Evolutionary conservation across 2,888 invertebrate genomes (phyloP), one percentile per base, ranked within the genome.

Genomic region (Lasioglossum leucozonium): DNA sequence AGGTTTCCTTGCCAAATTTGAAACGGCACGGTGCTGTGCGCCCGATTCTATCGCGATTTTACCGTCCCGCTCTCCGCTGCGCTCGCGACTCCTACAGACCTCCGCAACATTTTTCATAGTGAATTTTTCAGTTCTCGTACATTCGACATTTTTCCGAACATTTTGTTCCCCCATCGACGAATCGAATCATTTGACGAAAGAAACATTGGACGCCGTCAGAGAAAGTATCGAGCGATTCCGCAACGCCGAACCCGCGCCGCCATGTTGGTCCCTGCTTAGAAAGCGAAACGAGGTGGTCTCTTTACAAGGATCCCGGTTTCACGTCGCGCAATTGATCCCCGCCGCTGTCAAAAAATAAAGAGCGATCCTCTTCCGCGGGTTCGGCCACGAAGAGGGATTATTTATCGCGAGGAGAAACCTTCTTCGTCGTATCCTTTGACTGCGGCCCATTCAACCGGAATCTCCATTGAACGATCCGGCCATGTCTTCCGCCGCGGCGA

Each of bases 1-100:
- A 84, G 84, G 84, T 78, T 78, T 78, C 72, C 47, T 75, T 58
- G 84, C 84, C 81, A 81, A 86, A 86, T 85, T 77, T 72, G 78
- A 69, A 30, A 26, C 65, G 47, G 22, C 71, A 26, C 65, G 47
- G 22, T 42, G 69, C n/a, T 34, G 34, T 34, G 69, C n/a, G 42
- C 11, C 11, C 65, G 72, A 44, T 47, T 44, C 72, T 18, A 18
- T 44, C 30, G 72, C 30, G 44, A 67, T 37, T 67, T 67, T 37
- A 37, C 34, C 37, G 37, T 37, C 65, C 65, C 26, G 6, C 0
- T 4, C 34, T 22, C 22, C n/a, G 10, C 67, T 37, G 30, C 26
- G 58, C 13, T 58, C 16, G 16, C 34, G 65, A 30, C 2, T 16
- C 10, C 13, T 26, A 26, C 10, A n/a, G 51, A n/a, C 51, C n/a